Evolutionary conservation across 1,140 invertebrate genomes (phyloP), one percentile per base, ranked within the genome.

Genomic region (Euura saliciscinereae): DNA sequence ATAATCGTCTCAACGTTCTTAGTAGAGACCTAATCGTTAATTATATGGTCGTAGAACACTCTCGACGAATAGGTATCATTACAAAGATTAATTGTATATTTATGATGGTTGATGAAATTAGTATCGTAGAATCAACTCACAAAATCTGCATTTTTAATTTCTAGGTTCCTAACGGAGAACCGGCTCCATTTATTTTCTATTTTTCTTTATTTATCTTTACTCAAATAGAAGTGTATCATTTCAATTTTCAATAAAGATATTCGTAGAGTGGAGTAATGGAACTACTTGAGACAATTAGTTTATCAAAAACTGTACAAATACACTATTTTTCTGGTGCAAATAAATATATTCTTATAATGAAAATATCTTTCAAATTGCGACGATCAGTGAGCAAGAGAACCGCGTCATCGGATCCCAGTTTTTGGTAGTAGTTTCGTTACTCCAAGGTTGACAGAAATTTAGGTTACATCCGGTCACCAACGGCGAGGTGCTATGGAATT

Each of bases 401-500:
- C 28, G 28, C 28, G 28, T 28, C 28, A 28, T 28, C 28, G 28
- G 28, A 28, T 28, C 28, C 28, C 28, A 28, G 28, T 28, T 28
- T 28, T 28, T 28, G 28, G 28, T 28, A 28, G 51, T 59, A 59
- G 51, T 59, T 59, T 59, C 51, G 51, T 59, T 59, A 59, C 51
- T 59, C 51, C 51, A 59, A 11, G 13, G 51, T n/a, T 59, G 51
- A 59, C 51, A 5, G 6, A 59, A n/a, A 59, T 59, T 59, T 59
- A 59, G 51, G 51, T 59, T 59, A 8, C 51, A 8, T 59, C 51
- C 51, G 51, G 51, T 59, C 51, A 59, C 51, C 51, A n/a, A 59
- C 51, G 51, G 51, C 51, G 51, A 59, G 10, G 51, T 59, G 51
- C 51, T 59, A n/a, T 59, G 51, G 51, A 59, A 59, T 59, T 59